Evolutionary conservation across 2,888 invertebrate genomes (phyloP), one percentile per base, ranked within the genome.

Genomic region (Melipona beecheii): DNA sequence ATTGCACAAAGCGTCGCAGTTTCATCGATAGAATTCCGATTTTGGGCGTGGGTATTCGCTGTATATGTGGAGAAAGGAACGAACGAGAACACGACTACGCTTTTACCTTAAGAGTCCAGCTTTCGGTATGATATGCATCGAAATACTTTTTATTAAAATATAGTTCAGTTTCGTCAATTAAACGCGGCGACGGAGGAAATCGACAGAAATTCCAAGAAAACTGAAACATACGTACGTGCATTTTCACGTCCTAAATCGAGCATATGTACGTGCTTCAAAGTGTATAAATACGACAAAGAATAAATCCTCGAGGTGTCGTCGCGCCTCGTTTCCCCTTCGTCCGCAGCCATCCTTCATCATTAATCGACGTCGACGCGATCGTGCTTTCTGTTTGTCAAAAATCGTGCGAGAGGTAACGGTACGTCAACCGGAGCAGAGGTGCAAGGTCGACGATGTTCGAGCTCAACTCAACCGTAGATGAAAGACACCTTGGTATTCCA

Each of bases 401-500:
- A 52, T 24, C 17, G 36, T 11, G 27, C n/a, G n/a, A 9, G 78
- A 31, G 31, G 65, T 31, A 58, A 43, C 9, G 56, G n/a, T n/a
- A 27, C 21, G 4, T 19, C 15, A 6, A 3, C 17, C 1, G 11
- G 43, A 43, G 3, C 9, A n/a, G 54, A 62, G 43, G 49, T 36
- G 52, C 43, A 85, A 85, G 86, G 76, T 83, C 79, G 79, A 56
- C 60, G 79, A 62, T 75, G 75, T 75, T 77, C 66, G 24, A n/a
- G 58, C 75, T 79, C 24, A 69, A 85, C 54, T 78, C 81, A 74
- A 76, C 56, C 86, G 66, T 69, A 31, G 69, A 83, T 21, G 77
- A 73, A 75, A 78, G 60, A 43, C 9, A 60, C 58, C 43, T 66
- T 54, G 50, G 31, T 52, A 21, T 68, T 71, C 54, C 50, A 9